These are phyloP conservation scores for Pseudochirops corinnae DNA, from an alignment of 2,797 vertebrate genomes.

Conservation along the genomic window DNA sequence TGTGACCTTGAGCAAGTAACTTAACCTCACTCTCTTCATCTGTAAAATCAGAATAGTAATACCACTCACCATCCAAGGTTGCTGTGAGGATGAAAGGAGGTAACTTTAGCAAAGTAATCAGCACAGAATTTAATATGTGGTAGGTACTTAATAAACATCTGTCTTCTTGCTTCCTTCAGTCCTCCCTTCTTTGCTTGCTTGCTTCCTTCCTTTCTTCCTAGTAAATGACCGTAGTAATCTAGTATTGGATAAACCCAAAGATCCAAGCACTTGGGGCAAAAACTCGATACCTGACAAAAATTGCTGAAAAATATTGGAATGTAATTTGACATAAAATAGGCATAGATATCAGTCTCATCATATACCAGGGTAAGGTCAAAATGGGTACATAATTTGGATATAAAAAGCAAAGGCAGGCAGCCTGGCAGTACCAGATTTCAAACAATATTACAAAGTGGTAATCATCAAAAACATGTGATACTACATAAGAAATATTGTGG, in stretches of 20 bases:
- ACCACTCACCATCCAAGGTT: neutral
- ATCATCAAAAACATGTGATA: too few relatives aligned
- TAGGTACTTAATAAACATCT: neutral
- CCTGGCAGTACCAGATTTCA: too few relatives aligned
- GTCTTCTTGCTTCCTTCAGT: neutral
- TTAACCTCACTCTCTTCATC: neutral
- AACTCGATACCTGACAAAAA: neutral
- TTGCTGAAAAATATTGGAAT: neutral
- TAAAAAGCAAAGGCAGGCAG: too few relatives aligned
- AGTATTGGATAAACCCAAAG: too few relatives aligned
- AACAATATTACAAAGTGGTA: too few relatives aligned
- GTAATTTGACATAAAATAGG: neutral
- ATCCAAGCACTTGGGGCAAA: too few relatives aligned
- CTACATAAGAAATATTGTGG: too few relatives aligned
- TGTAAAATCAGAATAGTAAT: neutral
- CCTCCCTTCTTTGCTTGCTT: neutral
- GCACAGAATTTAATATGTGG: neutral
- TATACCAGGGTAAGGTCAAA: too few relatives aligned
- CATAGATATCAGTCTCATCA: neutral
- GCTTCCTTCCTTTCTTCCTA: neutral
- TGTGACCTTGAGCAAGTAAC: neutral
- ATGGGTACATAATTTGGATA: too few relatives aligned
- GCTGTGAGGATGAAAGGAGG: neutral
- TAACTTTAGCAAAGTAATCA: neutral
- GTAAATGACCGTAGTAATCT: neutral